Conservation (phyloP, 2,113 vertebrate genomes). For the Silurus asotus region DNA sequence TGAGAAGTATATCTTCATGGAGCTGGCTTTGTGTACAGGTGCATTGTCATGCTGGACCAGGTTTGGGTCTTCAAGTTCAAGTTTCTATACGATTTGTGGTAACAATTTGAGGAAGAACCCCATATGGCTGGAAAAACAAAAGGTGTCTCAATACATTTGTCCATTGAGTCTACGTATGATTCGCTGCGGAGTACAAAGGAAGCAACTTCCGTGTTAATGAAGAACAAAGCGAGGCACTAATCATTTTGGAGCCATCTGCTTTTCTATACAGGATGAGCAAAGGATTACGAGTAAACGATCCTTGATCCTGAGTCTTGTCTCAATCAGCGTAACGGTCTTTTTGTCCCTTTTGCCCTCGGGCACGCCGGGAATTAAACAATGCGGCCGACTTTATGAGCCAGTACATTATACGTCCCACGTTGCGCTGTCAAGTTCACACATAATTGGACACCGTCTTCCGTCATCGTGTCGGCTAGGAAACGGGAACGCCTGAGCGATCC, state of each 20-base stretch:
- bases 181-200: neutral
- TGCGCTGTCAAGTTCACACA: neutral
- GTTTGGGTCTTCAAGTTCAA: too few species aligned
- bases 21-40: too few species aligned
- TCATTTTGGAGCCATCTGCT: slow-evolving; percentile 43
- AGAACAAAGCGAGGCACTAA: neutral
- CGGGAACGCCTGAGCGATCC: neutral
- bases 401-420: neutral
- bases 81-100: too few species aligned
- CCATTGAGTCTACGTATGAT: slow-evolving; percentile 17
- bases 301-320: neutral
- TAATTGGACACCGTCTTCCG: slow-evolving; percentile 45
- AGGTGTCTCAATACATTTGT: too few species aligned
- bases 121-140: too few species aligned
- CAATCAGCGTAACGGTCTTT: neutral
- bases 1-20: too few species aligned
- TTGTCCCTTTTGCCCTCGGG: slow-evolving; percentile 7
- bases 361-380: neutral
- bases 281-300: slow-evolving; percentile 76
- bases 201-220: neutral
- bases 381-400: neutral
- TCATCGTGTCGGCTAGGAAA: slow-evolving; percentile 47
- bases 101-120: too few species aligned
- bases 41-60: too few species aligned
- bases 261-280: slow-evolving; percentile 83